phyloP scores from a whole-genome alignment of 1,140 invertebrate species.

The Agrilus planipennis region DNA sequence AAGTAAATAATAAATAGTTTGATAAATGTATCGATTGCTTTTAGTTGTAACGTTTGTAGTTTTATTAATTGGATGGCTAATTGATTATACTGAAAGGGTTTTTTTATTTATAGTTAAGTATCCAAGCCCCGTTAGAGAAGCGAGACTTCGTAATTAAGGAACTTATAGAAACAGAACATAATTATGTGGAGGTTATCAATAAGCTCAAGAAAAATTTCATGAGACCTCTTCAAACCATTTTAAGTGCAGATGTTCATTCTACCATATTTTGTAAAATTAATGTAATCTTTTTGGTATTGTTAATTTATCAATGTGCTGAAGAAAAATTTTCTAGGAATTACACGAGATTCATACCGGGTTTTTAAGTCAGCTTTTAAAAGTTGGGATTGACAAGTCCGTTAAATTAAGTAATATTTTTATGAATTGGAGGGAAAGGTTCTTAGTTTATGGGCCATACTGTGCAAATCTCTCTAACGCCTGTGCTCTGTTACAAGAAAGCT shows the following conservation, averaged over 20 bases:
- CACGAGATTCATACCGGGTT: slow-evolving; percentile 77
- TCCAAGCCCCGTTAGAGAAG: slow-evolving; percentile 55
- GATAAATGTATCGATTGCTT: no score
- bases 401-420: slow-evolving; percentile 70
- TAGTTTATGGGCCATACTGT: slow-evolving; percentile 93
- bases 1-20: no score
- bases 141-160: slow-evolving; percentile 93
- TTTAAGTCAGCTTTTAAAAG: slow-evolving; percentile 63
- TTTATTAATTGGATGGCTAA: no score
- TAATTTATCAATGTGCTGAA: not conserved
- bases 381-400: slow-evolving; percentile 40
- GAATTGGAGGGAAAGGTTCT: slow-evolving; percentile 77
- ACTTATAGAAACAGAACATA: slow-evolving; percentile 90
- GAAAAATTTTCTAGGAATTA: slow-evolving; percentile 50
- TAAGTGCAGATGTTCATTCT: slow-evolving; percentile 63
- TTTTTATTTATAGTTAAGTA: slow-evolving; percentile 2
- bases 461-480: slow-evolving; percentile 79
- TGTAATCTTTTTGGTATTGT: slow-evolving; percentile 38
- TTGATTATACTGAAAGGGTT: no score
- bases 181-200: slow-evolving; percentile 88
- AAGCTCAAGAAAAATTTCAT: slow-evolving; percentile 78
- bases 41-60: no score
- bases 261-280: slow-evolving; percentile 83
- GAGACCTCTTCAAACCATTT: slow-evolving; percentile 54
- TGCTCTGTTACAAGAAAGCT: slow-evolving; percentile 60